These are phyloP conservation scores for Zaprionus kolodkinae DNA, from an alignment of 1,140 invertebrate genomes.

Conservation along the genomic window DNA sequence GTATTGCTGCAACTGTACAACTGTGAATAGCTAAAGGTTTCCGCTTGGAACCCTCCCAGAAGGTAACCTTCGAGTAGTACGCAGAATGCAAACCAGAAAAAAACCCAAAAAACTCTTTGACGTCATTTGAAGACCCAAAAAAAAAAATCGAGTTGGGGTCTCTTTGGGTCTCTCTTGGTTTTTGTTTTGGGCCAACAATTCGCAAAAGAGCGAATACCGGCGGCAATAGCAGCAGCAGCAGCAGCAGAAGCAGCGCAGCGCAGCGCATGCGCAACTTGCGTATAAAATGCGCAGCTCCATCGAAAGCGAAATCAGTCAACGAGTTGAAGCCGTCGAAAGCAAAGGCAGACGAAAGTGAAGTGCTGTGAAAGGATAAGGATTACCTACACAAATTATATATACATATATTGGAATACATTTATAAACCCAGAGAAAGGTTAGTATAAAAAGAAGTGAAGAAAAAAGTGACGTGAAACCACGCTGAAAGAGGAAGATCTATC, in stretches of 20 bases:
- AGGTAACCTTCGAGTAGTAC: constrained; percentile 55
- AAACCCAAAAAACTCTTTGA: constrained; percentile 47
- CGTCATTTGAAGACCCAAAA: constrained; percentile 24
- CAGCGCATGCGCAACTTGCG: constrained; percentile 69
- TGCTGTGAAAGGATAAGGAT: constrained; percentile 69
- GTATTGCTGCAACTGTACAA: constrained; percentile 31
- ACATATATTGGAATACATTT: constrained; percentile 55
- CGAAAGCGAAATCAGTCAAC: constrained; percentile 81
- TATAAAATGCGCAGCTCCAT: constrained; percentile 71
- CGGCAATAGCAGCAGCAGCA: constrained; percentile 12
- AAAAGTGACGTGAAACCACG: not conserved
- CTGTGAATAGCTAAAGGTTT: constrained; percentile 28
- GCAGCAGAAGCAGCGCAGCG: constrained; percentile 11
- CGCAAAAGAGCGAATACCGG: constrained; percentile 45
- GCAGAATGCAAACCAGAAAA: constrained; percentile 56
- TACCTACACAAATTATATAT: constrained; percentile 66
- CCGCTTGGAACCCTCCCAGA: constrained; percentile 30
- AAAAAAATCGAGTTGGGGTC: too few relatives aligned
- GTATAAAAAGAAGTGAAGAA: constrained; percentile 41
- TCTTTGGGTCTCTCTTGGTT: not conserved
- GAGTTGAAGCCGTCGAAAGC: constrained; percentile 63
- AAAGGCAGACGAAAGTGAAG: constrained; percentile 41
- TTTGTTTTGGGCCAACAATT: constrained; percentile 76
- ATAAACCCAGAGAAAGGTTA: constrained; percentile 54
- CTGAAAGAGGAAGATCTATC: not conserved